phyloP scores from a whole-genome alignment of 1,140 invertebrate genomes.

The Gonatopus flavifemur region DNA sequence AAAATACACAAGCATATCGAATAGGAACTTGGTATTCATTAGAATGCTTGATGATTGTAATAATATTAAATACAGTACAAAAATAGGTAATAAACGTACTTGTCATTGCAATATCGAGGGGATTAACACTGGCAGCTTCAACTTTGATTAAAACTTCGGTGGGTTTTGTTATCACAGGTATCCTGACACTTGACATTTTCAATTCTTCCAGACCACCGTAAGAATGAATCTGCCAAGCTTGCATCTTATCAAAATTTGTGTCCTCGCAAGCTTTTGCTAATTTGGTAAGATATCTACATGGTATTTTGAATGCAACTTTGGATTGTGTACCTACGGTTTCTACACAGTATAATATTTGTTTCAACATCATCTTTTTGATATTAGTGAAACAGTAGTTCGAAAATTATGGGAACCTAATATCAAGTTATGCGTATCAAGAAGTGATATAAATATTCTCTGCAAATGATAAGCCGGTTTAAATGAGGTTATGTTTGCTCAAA shows the following conservation, averaged over 20 bases:
- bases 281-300: constrained; percentile 1
- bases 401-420: no score
- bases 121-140: constrained; percentile 84
- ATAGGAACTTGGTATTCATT: not conserved
- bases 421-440: no score
- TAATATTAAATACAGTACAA: no score
- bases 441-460: no score
- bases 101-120: constrained; percentile 86
- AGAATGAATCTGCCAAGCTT: constrained; percentile 75
- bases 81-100: constrained; percentile 58
- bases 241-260: constrained; percentile 59
- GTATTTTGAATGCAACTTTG: not conserved
- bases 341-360: no score
- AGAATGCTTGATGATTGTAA: not conserved
- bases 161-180: constrained; percentile 70
- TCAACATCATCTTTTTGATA: no score
- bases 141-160: constrained; percentile 80
- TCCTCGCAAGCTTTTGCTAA: constrained; percentile 15
- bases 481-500: no score
- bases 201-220: constrained; percentile 72
- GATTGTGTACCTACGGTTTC: constrained; percentile 6
- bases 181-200: constrained; percentile 63
- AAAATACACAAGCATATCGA: not conserved
- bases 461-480: no score
- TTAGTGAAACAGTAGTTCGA: no score